A percentile compares a stretch with the other conserved stretches of the same genome.
Conservation (phyloP, 2,797 vertebrate genomes). For the Peromyscus aztecus region DNA sequence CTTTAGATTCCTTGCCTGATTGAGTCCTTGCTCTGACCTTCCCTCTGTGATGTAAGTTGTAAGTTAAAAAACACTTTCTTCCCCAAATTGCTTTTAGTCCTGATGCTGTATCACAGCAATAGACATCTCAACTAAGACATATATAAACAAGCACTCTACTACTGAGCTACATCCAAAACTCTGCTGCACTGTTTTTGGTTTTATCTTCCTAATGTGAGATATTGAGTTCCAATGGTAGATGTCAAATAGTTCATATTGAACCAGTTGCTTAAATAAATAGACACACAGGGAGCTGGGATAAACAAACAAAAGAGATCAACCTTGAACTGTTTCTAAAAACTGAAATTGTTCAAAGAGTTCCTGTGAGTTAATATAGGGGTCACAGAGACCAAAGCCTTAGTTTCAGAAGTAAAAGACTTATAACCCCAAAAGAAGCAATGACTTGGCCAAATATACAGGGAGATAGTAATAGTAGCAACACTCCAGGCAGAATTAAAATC, state of each 20-base stretch:
- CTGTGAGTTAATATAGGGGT: neutral
- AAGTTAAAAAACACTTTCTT: neutral
- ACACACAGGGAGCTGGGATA: neutral
- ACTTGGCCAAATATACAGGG: neutral
- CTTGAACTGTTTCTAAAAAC: neutral
- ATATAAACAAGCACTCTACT: neutral
- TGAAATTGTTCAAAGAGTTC: neutral
- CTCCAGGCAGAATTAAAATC: neutral
- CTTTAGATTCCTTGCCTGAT: neutral
- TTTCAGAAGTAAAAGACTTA: neutral
- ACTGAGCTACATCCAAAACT: neutral
- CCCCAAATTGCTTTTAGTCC: neutral
- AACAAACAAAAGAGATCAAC: neutral
- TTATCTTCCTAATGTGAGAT: neutral
- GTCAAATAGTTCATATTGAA: neutral
- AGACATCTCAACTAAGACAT: neutral
- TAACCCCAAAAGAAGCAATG: neutral
- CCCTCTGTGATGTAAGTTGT: neutral
- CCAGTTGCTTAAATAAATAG: neutral
- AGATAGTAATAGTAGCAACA: neutral
- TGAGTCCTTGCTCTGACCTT: neutral
- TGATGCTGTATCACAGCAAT: neutral
- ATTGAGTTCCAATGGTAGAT: neutral
- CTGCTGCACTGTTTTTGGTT: neutral
- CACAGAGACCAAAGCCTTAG: neutral